Evolutionary conservation across 2,888 invertebrate genomes (phyloP), one percentile per base, ranked within the genome.

Genomic region (Automeris io): DNA sequence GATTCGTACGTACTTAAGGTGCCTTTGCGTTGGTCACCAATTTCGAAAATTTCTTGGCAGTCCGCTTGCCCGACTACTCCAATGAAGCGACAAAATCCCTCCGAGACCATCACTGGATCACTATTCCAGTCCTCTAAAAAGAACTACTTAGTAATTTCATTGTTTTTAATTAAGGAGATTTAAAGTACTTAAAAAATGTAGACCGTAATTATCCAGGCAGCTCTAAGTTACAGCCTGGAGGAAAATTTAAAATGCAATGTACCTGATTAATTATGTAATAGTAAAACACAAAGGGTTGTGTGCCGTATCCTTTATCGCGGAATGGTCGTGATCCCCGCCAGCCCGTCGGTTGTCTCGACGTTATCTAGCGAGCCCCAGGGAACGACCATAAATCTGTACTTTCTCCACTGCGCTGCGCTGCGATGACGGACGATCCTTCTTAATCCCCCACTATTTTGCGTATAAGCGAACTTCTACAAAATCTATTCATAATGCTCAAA

Each of bases 331-430:
- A 29, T 16, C 34, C 22, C 7, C 13, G 13, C 16, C 16, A 16
- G n/a, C n/a, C 33, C 23, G 24, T n/a, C 9, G 31, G 31, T 12
- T 21, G 37, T 37, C 35, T 40, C 31, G 9, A 22, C 23, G 29
- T 31, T 40, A 35, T 35, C 35, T 35, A 1, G 21, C 31, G 13
- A 21, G 13, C 21, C 37, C 31, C 33, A 18, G 18, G 26, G 21
- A 11, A n/a, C 12, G 26, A n/a, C 3, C 11, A 40, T 40, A 40
- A 37, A 33, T 36, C 39, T 23, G 16, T 18, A 16, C 16, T 23
- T 35, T 24, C 18, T 8, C 9, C 32, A 37, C 18, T 32, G 23
- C 11, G 11, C 7, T 9, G 22, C 12, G 18, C 9, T 12, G 9
- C 22, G 37, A 32, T 23, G 29, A 37, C 36, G 29, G 9, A 6